Percentiles rank a stretch among this genome's conserved stretches.
Evolutionary conservation across 1,140 invertebrate genomes (phyloP).

Genomic region (Nebria ingens): DNA sequence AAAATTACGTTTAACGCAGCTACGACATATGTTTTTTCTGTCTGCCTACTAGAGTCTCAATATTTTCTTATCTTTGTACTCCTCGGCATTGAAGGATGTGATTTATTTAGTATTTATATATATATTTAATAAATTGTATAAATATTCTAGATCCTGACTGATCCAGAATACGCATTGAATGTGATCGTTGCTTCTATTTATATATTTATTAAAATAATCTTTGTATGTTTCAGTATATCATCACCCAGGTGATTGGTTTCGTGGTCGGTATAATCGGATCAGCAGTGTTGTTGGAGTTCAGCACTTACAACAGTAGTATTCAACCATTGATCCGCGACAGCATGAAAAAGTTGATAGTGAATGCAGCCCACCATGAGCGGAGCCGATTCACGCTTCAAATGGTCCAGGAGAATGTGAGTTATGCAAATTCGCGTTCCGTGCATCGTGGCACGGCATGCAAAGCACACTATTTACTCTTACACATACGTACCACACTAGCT

Average conservation of each 20-base stretch:
- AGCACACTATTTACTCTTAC: neutral
- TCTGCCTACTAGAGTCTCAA: too few species aligned
- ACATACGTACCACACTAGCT: neutral
- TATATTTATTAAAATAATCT: too few species aligned
- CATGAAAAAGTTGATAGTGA: slow-evolving; percentile 59
- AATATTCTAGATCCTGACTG: too few species aligned
- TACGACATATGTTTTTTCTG: neutral
- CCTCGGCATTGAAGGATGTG: too few species aligned
- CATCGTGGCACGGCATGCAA: neutral
- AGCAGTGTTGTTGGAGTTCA: slow-evolving; percentile 66
- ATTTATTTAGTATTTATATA: too few species aligned
- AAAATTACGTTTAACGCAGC: slow-evolving; percentile 2
- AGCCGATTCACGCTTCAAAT: slow-evolving; percentile 49
- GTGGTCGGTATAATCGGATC: slow-evolving; percentile 61
- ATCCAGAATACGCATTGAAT: too few species aligned
- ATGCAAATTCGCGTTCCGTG: neutral
- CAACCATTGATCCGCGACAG: slow-evolving; percentile 60
- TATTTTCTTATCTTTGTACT: too few species aligned
- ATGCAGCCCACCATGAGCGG: slow-evolving; percentile 52
- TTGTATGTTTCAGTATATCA: slow-evolving; percentile 58
- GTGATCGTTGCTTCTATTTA: too few species aligned
- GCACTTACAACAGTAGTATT: slow-evolving; percentile 63
- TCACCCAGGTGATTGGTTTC: slow-evolving; percentile 57
- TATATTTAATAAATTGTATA: too few species aligned
- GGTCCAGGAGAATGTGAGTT: slow-evolving; percentile 75